Base-by-base conservation (phyloP, 2,113 vertebrate genomes). In the Condylura cristata region DNA sequence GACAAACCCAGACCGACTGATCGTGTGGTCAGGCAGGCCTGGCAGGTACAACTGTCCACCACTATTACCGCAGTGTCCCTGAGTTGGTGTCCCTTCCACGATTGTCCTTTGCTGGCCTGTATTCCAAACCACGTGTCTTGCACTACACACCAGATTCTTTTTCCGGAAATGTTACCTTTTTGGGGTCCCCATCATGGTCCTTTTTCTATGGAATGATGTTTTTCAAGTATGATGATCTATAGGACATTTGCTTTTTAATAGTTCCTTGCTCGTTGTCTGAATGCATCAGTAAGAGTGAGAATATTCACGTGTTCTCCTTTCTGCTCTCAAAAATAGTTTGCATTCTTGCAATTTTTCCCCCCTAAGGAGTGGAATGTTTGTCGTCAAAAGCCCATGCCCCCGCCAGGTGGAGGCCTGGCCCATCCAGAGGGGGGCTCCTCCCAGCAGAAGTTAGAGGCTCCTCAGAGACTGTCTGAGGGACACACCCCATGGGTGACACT, bases 191-290 rank as follows among this genome's bases (percentile, higher is more conserved):
- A 86, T 18, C 14, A 53, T 46, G 95, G 94, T 98, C 94, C 90
- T 98, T 86, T 74, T 61, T 53, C 51, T 92, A 89, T 22, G 78
- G 74, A 97, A 97, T 96, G 97, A 95, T 66, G 91, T 94, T 97
- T 96, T 98, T 98, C 98, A 98, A 98, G 98, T 98, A 98, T 93
- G 95, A 97, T 96, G 90, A 96, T 96, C 96, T 97, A 93, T 51
- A 94, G 68, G 90, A 87, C 87, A 91, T 94, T 96, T 87, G 97
- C 81, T 91, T 97, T 96, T 95, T 91, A 84, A 3, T 13, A 93
- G 96, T 92, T 97, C 96, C 97, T 89, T 93, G 94, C 93, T 94
- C 44, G 53, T 91, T 97, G 97, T 93, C 89, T 94, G 94, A 96
- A 94, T 86, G 96, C 93, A 96, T 97, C 94, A 88, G 88, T 93